A percentile compares a stretch with the other conserved stretches of the same genome.
phyloP scores from a whole-genome alignment of 1,140 invertebrate species.

The Macrocentrus cingulum region DNA sequence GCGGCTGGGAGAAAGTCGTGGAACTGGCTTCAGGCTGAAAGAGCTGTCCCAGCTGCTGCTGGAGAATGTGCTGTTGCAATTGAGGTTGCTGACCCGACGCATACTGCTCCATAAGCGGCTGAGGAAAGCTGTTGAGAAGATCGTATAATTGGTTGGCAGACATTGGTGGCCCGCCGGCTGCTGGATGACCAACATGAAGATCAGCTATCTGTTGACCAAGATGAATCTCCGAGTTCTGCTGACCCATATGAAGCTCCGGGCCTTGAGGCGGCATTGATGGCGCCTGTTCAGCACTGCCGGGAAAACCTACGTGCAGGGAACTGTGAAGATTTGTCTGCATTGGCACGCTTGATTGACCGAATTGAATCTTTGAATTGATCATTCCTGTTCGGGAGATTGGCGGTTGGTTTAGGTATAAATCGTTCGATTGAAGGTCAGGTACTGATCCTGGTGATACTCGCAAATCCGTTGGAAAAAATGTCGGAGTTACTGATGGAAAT shows the following conservation, averaged over 20 bases:
- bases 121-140: constrained; percentile 58
- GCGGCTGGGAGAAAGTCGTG: constrained; percentile 52
- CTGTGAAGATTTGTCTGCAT: constrained; percentile 51
- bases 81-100: constrained; percentile 50
- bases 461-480: constrained; percentile 37
- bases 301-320: constrained; percentile 43
- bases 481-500: constrained; percentile 35
- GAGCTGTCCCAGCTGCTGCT: constrained; percentile 50
- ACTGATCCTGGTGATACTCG: constrained; percentile 35
- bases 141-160: constrained; percentile 62
- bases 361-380: constrained; percentile 35
- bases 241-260: neutral
- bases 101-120: constrained; percentile 57
- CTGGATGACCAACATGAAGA: constrained; percentile 42
- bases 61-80: constrained; percentile 55
- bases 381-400: constrained; percentile 32
- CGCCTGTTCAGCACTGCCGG: constrained; percentile 30
- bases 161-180: constrained; percentile 44
- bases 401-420: constrained; percentile 38
- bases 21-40: constrained; percentile 33
- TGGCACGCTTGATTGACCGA: constrained; percentile 37
- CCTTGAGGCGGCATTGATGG: neutral
- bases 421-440: constrained; percentile 42
- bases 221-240: constrained; percentile 6
- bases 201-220: constrained; percentile 39